These are phyloP conservation scores for Aleiodes testaceus DNA, from an alignment of 2,888 invertebrate genomes.

Conservation along the genomic window DNA sequence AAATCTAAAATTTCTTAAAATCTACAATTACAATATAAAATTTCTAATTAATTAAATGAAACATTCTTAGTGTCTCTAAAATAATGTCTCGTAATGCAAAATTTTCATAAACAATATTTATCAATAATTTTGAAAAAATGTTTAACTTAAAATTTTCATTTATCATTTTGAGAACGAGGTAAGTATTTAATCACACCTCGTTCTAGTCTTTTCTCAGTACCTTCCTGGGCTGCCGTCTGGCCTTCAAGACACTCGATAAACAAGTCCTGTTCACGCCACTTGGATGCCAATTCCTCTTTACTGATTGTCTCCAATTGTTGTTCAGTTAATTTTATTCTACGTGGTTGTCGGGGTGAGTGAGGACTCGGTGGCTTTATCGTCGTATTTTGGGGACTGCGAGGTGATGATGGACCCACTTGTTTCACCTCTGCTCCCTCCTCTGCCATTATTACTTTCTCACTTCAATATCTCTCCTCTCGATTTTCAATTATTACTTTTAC, in stretches of 20 bases:
- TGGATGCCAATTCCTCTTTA: slow-evolving; percentile 79
- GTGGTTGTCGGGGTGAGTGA: slow-evolving; percentile 73
- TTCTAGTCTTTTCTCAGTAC: slow-evolving; percentile 76
- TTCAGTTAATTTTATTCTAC: slow-evolving; percentile 77
- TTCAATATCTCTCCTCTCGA: not conserved
- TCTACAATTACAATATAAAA: slow-evolving; percentile 2
- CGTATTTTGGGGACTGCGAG: slow-evolving; percentile 62
- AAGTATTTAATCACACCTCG: slow-evolving; percentile 52
- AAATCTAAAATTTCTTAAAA: slow-evolving; percentile 7
- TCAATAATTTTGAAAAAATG: not conserved
- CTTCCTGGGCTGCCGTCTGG: slow-evolving; percentile 84
- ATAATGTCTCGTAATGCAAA: not conserved
- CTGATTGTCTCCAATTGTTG: slow-evolving; percentile 79
- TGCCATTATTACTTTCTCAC: slow-evolving; percentile 60
- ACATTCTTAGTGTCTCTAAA: slow-evolving; percentile 17
- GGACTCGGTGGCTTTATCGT: slow-evolving; percentile 73
- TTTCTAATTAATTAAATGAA: not conserved
- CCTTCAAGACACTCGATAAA: slow-evolving; percentile 85
- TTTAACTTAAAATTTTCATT: slow-evolving; percentile 13
- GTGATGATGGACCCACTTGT: slow-evolving; percentile 65
- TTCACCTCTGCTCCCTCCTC: slow-evolving; percentile 65
- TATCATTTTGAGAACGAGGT: slow-evolving; percentile 58
- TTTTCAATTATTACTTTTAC: not conserved
- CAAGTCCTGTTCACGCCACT: slow-evolving; percentile 85
- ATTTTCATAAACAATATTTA: slow-evolving; percentile 2